Conservation (phyloP, 1,140 invertebrate genomes). For the Berghia stephanieae region DNA sequence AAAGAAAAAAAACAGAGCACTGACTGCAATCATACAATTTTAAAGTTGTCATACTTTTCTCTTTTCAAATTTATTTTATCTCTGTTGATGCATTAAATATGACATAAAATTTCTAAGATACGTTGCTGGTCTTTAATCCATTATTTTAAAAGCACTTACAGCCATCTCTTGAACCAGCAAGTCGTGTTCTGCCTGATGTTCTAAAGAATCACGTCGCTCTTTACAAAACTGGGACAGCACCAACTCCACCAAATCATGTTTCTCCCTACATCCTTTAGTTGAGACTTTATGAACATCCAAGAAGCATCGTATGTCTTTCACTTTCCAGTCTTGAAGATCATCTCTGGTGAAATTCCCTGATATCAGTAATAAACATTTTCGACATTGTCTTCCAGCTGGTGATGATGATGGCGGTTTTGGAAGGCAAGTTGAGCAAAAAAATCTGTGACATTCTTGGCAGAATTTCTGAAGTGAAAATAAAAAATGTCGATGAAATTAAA, state of each 20-base stretch:
- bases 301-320: conserved; percentile 62
- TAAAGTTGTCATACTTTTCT: no score
- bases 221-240: conserved; percentile 53
- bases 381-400: conserved; percentile 48
- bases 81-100: no score
- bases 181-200: conserved; percentile 38
- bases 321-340: conserved; percentile 58
- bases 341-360: conserved; percentile 54
- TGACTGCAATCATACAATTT: no score
- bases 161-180: conserved; percentile 37
- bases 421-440: conserved; percentile 58
- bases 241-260: conserved; percentile 63
- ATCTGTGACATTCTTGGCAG: conserved; percentile 57
- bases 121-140: no score
- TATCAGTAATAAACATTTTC: conserved; percentile 55
- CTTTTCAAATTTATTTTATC: no score
- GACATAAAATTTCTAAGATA: no score
- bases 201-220: conserved; percentile 21
- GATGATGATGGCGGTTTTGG: conserved; percentile 33
- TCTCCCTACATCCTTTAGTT: conserved; percentile 59
- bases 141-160: no score
- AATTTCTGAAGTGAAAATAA: conserved; percentile 49
- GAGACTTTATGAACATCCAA: conserved; percentile 56
- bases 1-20: no score
- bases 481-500: neutral